Evolutionary conservation across 2,797 vertebrate species (phyloP), one percentile per base, ranked within the genome.

Genomic region (Uromys caudimaculatus): DNA sequence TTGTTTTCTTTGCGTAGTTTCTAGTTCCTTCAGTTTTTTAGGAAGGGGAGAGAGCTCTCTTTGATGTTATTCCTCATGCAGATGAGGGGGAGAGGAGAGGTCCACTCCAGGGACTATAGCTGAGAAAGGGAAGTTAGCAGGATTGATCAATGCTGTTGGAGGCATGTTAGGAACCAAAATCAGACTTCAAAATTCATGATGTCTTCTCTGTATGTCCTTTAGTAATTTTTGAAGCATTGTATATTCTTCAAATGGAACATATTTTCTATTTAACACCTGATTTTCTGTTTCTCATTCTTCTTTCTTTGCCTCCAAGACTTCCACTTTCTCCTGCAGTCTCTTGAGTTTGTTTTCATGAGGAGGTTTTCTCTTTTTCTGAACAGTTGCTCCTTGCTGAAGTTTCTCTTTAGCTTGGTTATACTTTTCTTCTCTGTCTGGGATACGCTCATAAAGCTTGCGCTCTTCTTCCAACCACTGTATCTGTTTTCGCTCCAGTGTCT

Each of bases 311-410:
- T 99, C 99, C 87, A 99, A 97, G 94, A 99, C 94, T 97, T 99
- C 99, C 95, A 99, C 98, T 96, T 99, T 99, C 77, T 99, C 99
- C 95, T 98, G 98, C 12, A 99, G 98, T 95, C 98, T 99, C 98
- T 99, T 99, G 97, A 99, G 98, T 98, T 99, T 99, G 95, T 99
- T 99, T 95, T 99, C 99, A 19, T 98, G 98, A 97, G 99, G 98
- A 9, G 98, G 44, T 44, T 98, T 98, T 99, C 99, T 93, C 99
- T 99, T 99, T 98, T 99, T 99, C 97, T 99, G 99, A 54, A 99
- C 99, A 44, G 95, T 97, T 1, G 99, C 99, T 73, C 99, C 99
- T 97, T 99, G 99, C 90, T 99, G 98, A 27, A 99, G 96, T 96
- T 99, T 99, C 77, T 99, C 99, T 97, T 97, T 99, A 85, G 97